phyloP scores from a whole-genome alignment of 1,140 invertebrate genomes.

The Plutomurus gul region DNA sequence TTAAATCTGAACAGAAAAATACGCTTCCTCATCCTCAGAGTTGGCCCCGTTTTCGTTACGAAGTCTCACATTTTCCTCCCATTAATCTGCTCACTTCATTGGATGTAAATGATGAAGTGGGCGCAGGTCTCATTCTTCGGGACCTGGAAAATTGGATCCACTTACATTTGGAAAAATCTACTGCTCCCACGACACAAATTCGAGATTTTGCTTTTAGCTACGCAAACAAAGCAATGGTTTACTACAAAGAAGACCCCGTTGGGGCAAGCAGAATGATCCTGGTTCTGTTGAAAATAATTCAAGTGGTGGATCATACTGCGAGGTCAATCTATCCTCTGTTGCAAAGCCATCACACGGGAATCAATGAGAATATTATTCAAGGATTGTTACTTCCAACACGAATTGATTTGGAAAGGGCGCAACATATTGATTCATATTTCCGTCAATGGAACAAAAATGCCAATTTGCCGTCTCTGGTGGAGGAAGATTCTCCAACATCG shows the following conservation, averaged over 20 bases:
- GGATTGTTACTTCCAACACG: slow-evolving; percentile 4
- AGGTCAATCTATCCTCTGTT: background rate
- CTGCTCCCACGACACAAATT: background rate
- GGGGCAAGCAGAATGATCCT: background rate
- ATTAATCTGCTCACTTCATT: background rate
- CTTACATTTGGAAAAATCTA: background rate
- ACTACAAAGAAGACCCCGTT: slow-evolving; percentile 14
- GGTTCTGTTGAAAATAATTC: background rate
- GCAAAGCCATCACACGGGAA: background rate
- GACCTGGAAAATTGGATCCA: background rate
- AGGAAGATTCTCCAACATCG: background rate
- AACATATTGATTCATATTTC: slow-evolving; percentile 3
- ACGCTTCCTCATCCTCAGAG: background rate
- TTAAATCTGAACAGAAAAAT: background rate
- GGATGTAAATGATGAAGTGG: background rate
- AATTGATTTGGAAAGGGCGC: background rate
- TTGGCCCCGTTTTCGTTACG: background rate
- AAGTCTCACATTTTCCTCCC: background rate
- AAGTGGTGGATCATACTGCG: background rate
- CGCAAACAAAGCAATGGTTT: background rate
- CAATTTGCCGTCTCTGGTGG: background rate
- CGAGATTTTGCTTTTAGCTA: background rate
- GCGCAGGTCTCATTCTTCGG: background rate
- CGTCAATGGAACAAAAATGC: background rate
- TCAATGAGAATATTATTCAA: background rate